These are phyloP conservation scores for Eremobia ochroleuca DNA, from an alignment of 2,888 invertebrate species.

Conservation along the genomic window DNA sequence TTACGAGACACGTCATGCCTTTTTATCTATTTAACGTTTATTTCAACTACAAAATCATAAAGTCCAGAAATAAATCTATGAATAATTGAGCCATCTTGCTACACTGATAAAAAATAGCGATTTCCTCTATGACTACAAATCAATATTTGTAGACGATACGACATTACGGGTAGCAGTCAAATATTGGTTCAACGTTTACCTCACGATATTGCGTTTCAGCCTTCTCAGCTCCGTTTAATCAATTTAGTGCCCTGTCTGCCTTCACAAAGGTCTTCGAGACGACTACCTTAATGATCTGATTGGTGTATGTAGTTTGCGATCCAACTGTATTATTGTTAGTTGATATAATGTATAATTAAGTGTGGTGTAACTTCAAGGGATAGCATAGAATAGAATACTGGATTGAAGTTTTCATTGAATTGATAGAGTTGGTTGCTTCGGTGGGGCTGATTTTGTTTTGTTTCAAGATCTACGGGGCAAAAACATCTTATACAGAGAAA, in stretches of 20 bases:
- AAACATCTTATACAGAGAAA: no score
- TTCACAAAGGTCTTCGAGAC: background rate
- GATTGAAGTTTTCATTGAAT: background rate
- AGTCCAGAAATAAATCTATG: no score
- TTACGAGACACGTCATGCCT: background rate
- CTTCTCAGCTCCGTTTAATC: conserved; percentile 5
- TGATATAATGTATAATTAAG: background rate
- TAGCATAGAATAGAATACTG: no score
- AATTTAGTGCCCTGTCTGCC: background rate
- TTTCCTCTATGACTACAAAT: background rate
- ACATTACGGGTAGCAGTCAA: background rate
- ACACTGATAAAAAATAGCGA: background rate
- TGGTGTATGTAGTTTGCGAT: conserved; percentile 6
- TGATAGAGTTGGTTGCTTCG: background rate
- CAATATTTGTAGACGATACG: background rate
- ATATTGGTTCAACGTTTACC: conserved; percentile 8
- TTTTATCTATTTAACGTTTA: background rate
- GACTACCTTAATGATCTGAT: conserved; percentile 3
- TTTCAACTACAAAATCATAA: background rate
- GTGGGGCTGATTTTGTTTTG: background rate
- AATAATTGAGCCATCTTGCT: background rate
- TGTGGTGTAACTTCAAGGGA: background rate
- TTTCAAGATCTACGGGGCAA: background rate
- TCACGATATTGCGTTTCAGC: conserved; percentile 29
- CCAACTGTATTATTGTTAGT: background rate